Evolutionary conservation across 2,797 vertebrate genomes (phyloP), one percentile per base, ranked within the genome.

Genomic region (Chrosomus eos): DNA sequence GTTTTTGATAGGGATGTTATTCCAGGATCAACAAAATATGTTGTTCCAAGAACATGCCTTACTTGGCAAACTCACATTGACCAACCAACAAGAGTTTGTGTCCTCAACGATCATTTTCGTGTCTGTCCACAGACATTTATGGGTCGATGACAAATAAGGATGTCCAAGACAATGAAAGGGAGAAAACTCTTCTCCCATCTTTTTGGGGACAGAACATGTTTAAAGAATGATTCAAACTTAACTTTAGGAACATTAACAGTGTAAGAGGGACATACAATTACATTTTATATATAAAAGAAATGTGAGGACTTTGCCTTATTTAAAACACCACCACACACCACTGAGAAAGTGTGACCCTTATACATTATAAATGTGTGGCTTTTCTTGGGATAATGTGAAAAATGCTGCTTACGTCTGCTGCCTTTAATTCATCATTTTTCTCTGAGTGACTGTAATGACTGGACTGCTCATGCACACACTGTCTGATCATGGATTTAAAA

Each of bases 391-490:
- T 77, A n/a, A 72, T 21, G 2, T 71, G 55, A 19, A 48, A 45
- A 82, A 64, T 40, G 43, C 74, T 79, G 45, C 66, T 60, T 23
- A 23, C 13, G 16, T 78, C 53, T 60, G 21, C 26, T 48, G 10
- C 26, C 53, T 26, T 78, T 11, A 31, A 31, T 76, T 84, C 33
- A 84, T 85, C 73, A 82, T 80, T 82, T 55, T 82, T 70, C 53
- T 79, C 28, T 79, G 78, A 72, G 53, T 80, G 84, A 82, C 74
- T 82, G 86, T 85, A 87, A 82, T 81, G 62, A 66, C 74, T 58
- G 79, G 84, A 71, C n/a, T 8, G 16, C 53, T 84, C 66, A 82
- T 80, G 74, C 40, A 60, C 40, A 60, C 16, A 66, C 76, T 70
- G 23, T 81, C 85, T 58, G 10, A 67, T 62, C 81, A 68, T 58